Percentiles rank a stretch among this genome's conserved stretches.
phyloP scores from a whole-genome alignment of 1,140 invertebrate genomes.

The Telenomus remus region DNA sequence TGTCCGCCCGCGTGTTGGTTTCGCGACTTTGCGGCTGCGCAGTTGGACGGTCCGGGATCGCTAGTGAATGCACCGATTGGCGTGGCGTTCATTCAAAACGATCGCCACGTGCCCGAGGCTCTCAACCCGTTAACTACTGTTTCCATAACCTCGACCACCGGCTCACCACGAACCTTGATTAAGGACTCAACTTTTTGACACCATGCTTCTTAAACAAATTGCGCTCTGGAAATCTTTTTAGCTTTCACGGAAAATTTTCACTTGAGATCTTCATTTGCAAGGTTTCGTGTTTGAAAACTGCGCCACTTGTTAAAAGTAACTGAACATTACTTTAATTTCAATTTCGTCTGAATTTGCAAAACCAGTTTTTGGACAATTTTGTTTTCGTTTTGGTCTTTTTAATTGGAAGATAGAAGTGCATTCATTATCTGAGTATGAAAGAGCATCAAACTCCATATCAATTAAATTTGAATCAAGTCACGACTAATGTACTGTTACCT shows the following conservation, averaged over 20 bases:
- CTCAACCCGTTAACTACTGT: constrained; percentile 66
- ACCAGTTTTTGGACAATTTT: too few relatives aligned
- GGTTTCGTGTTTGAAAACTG: too few relatives aligned
- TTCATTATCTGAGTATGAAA: neutral
- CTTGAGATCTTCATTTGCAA: too few relatives aligned
- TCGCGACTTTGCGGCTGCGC: constrained; percentile 44
- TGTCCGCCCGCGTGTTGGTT: constrained; percentile 60
- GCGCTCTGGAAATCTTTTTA: neutral
- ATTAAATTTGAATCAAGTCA: constrained; percentile 28
- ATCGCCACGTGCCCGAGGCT: constrained; percentile 71
- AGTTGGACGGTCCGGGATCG: constrained; percentile 23
- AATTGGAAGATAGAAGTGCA: too few relatives aligned
- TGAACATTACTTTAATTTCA: too few relatives aligned
- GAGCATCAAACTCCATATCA: constrained; percentile 10
- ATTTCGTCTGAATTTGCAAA: too few relatives aligned
- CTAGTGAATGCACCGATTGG: constrained; percentile 61
- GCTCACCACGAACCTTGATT: constrained; percentile 20
- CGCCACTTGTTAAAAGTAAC: too few relatives aligned
- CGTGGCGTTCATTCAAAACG: constrained; percentile 68
- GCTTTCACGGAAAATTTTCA: too few relatives aligned
- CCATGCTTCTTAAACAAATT: neutral
- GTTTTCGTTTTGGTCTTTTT: too few relatives aligned
- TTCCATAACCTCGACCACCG: constrained; percentile 54
- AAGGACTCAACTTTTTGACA: constrained; percentile 4
- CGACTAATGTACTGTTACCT: constrained; percentile 17